A percentile compares a stretch with the other conserved stretches of the same genome.
phyloP scores from a whole-genome alignment of 2,888 invertebrate species.

The Lepidocyrtoides sp. region DNA sequence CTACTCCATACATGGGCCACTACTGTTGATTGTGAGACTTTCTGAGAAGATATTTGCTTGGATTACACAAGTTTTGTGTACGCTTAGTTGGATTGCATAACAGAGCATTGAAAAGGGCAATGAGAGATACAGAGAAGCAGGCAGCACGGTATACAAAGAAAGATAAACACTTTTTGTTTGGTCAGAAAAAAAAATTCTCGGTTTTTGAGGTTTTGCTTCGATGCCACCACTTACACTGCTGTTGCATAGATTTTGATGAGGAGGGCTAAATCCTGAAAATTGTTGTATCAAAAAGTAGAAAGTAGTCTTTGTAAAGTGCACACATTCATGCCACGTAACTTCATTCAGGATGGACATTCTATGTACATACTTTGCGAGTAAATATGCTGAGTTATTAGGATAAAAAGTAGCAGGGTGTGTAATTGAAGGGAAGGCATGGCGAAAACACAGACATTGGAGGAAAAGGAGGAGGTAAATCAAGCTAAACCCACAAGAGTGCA shows the following conservation, averaged over 20 bases:
- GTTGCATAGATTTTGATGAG: background rate
- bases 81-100: constrained; percentile 50
- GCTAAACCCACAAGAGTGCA: constrained; percentile 12
- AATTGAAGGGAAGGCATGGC: too few species aligned
- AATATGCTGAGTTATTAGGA: too few species aligned
- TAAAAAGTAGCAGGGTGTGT: too few species aligned
- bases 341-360: too few species aligned
- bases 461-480: too few species aligned
- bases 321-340: background rate
- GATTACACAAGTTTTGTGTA: constrained; percentile 64
- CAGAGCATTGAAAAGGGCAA: constrained; percentile 2
- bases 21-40: constrained; percentile 32
- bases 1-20: background rate
- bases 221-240: background rate
- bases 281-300: background rate
- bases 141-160: background rate
- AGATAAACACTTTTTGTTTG: constrained; percentile 58
- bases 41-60: constrained; percentile 59
- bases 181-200: constrained; percentile 20
- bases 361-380: too few species aligned
- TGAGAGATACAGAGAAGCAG: background rate
- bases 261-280: background rate
- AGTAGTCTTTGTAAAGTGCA: background rate
- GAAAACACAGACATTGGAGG: too few species aligned
- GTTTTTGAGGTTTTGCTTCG: constrained; percentile 33